These are phyloP conservation scores for Rhipidura dahli DNA, from an alignment of 2,113 vertebrate genomes.

Conservation along the genomic window DNA sequence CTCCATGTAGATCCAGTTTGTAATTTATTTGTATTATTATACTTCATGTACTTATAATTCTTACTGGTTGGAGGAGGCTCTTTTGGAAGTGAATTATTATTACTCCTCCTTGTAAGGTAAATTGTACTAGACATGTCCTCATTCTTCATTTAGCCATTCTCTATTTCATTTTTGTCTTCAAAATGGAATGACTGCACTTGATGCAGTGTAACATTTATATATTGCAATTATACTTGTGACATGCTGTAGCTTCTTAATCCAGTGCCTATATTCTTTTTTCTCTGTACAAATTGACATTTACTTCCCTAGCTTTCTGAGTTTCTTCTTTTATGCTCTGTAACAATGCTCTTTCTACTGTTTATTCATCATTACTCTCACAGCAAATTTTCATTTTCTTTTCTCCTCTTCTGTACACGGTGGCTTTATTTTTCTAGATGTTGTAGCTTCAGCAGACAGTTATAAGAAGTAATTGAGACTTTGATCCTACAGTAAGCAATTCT, in stretches of 20 bases:
- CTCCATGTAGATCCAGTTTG: fast-evolving
- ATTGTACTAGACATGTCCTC: background rate
- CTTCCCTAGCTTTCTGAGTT: background rate
- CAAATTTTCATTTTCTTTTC: background rate
- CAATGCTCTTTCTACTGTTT: background rate
- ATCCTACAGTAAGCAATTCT: background rate
- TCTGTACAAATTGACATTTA: background rate
- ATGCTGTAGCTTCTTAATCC: background rate
- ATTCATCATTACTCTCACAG: background rate
- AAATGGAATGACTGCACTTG: background rate
- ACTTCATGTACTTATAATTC: fast-evolving
- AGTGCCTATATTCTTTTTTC: background rate
- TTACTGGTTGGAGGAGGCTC: background rate
- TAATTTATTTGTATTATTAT: background rate
- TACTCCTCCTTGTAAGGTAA: background rate
- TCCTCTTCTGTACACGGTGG: background rate
- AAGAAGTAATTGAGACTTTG: background rate
- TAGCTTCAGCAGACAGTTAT: background rate
- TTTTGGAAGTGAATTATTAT: background rate
- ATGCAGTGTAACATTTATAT: background rate
- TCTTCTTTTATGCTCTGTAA: background rate
- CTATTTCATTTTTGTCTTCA: background rate
- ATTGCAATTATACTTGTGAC: background rate
- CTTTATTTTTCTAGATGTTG: background rate
- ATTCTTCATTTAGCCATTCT: background rate